phyloP scores from a whole-genome alignment of 64 coral and sea anemone genomes.

The Montipora capricornis region DNA sequence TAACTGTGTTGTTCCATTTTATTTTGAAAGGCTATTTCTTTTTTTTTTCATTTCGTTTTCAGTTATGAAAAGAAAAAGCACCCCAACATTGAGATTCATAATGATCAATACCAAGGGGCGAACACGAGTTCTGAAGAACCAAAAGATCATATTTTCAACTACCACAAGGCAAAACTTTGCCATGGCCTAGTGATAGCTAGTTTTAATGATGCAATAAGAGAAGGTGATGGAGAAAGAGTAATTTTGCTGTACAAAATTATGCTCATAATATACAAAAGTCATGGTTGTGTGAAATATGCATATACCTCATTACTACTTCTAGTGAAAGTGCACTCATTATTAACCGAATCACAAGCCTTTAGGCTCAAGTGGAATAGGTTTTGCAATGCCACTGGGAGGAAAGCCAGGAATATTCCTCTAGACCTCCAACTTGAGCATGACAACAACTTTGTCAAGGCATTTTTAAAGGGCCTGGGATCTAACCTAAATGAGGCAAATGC shows the following conservation, averaged over 20 bases:
- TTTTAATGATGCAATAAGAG: too few species aligned
- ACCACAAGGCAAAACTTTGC: too few species aligned
- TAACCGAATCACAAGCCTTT: constrained; percentile 20
- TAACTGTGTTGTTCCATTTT: background rate
- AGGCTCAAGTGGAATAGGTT: constrained; percentile 49
- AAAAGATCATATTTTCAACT: too few species aligned
- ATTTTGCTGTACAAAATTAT: too few species aligned
- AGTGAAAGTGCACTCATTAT: constrained; percentile 18
- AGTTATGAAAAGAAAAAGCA: background rate
- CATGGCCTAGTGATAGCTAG: too few species aligned
- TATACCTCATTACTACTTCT: background rate
- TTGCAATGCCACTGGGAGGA: constrained; percentile 11
- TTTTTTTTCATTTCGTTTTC: background rate
- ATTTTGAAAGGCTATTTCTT: background rate
- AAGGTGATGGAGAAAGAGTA: too few species aligned
- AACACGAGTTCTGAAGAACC: too few species aligned
- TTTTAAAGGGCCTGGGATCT: constrained; percentile 17
- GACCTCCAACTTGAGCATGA: constrained; percentile 32
- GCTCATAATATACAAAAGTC: too few species aligned
- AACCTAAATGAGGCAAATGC: constrained; percentile 45
- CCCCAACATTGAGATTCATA: background rate
- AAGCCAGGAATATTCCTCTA: constrained; percentile 31
- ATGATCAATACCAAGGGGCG: too few species aligned
- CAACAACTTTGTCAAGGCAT: constrained; percentile 36
- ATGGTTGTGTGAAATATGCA: too few species aligned